Evolutionary conservation across 2,888 invertebrate genomes (phyloP).

Genomic region (Oscheius sp.): DNA sequence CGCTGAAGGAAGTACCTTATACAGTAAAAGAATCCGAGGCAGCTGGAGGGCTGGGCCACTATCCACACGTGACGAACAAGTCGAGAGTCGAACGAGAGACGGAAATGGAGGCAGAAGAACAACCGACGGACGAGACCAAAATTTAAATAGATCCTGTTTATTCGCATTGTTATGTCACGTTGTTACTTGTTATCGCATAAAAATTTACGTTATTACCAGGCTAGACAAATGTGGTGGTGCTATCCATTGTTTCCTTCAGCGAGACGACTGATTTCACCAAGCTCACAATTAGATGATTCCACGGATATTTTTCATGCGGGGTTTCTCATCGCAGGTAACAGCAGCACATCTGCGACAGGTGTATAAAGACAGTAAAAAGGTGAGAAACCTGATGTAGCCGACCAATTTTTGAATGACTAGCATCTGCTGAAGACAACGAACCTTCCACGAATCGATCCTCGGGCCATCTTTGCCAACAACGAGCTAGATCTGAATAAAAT

Average conservation of each 20-base stretch:
- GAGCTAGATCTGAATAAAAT: conserved; percentile 91
- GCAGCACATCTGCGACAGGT: conserved; percentile 1
- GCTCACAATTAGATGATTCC: neutral
- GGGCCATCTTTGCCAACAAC: conserved; percentile 94
- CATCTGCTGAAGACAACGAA: neutral
- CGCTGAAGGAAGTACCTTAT: conserved; percentile 69
- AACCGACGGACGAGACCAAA: conserved; percentile 3
- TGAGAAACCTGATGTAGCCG: neutral
- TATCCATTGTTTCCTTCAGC: too few relatives aligned
- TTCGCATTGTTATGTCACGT: neutral
- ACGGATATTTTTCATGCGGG: neutral
- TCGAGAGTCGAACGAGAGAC: conserved; percentile 35
- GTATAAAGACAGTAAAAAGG: conserved; percentile 5
- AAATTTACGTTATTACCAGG: neutral
- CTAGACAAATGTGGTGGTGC: too few relatives aligned
- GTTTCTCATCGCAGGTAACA: neutral
- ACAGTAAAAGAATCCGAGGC: conserved; percentile 69
- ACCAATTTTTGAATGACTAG: neutral
- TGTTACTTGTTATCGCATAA: neutral
- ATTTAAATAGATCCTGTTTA: neutral
- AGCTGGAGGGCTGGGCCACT: conserved; percentile 68
- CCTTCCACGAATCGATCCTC: conserved; percentile 74
- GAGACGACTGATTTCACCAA: too few relatives aligned
- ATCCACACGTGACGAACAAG: conserved; percentile 54
- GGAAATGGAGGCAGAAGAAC: conserved; percentile 26